Base-by-base conservation (phyloP, 1,140 invertebrate species). In the Asbolus verrucosus region DNA sequence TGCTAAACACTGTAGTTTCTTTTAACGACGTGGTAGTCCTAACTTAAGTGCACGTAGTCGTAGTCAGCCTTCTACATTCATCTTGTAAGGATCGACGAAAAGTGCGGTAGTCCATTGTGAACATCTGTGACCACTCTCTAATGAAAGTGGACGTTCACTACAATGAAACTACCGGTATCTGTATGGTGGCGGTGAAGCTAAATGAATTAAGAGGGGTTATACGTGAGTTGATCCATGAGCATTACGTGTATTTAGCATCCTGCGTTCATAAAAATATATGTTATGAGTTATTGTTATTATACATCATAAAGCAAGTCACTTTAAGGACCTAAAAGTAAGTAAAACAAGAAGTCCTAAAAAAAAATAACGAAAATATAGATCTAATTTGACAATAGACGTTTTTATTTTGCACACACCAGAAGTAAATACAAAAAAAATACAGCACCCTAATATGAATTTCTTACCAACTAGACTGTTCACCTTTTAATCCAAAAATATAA, bases 121-220 rank as follows among this genome's bases (percentile, higher is more conserved):
- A 41, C 68, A 70, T 70, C 68, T 70, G 68, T 46, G 68, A 8
- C 68, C 61, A n/a, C 16, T n/a, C 50, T 30, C 27, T 54, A 54
- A 54, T 27, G 19, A 27, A 54, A 54, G 21, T 54, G 11, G 46
- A 54, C 19, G 19, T 54, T 54, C 18, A 13, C 21, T 54, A 24
- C 46, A 54, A 54, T 54, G 19, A 24, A 13, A 30, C 46, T 54
- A 54, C 19, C 9, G 9, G 16, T 50, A 36, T 36, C 33, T 36
- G 11, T n/a, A 36, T 36, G 33, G 33, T 8, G 11, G 33, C 11
- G 5, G 33, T 11, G 21, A 11, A 39, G 16, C 43, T 70, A 27
- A 63, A 63, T 62, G 54, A 70, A 70, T 70, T 70, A 70, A 70
- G 61, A 63, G 33, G n/a, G n/a, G 39, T 27, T 38, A 8, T 18